Conservation (phyloP, 2,888 invertebrate genomes). For the Micoletzkya japonica region DNA sequence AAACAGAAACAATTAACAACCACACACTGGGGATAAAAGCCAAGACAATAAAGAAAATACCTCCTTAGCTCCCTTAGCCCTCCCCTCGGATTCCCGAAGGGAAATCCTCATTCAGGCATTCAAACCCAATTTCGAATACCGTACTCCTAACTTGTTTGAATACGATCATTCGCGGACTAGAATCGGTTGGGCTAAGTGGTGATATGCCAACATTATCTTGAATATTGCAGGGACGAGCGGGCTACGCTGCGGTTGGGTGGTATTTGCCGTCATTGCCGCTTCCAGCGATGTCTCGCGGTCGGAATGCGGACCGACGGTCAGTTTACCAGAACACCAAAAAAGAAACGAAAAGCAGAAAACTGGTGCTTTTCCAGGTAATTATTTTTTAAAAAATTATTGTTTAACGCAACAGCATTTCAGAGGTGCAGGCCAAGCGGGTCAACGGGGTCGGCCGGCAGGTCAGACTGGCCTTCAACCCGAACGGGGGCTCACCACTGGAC, state of each 20-base stretch:
- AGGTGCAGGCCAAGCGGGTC: conserved; percentile 15
- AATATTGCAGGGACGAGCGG: background rate
- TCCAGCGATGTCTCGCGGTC: conserved; percentile 20
- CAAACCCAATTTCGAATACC: too few relatives aligned
- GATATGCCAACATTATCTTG: background rate
- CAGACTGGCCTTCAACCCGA: background rate
- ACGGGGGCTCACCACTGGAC: background rate
- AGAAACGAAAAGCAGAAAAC: too few relatives aligned
- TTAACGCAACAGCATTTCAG: background rate
- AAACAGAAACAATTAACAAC: too few relatives aligned
- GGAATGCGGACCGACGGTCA: conserved; percentile 26
- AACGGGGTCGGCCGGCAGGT: background rate
- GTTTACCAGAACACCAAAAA: background rate
- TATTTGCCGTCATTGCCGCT: conserved; percentile 28
- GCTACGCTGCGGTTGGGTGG: conserved; percentile 5
- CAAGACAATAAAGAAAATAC: too few relatives aligned
- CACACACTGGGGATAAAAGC: too few relatives aligned
- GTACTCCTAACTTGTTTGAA: too few relatives aligned
- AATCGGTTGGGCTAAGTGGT: background rate
- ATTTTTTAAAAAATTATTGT: background rate
- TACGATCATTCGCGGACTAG: too few relatives aligned
- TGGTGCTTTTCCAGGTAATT: too few relatives aligned
- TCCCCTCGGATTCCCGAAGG: too few relatives aligned
- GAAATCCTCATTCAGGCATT: too few relatives aligned
- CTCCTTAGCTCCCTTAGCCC: too few relatives aligned